Conservation (phyloP, 2,113 vertebrate genomes). For the Misgurnus anguillicaudatus region DNA sequence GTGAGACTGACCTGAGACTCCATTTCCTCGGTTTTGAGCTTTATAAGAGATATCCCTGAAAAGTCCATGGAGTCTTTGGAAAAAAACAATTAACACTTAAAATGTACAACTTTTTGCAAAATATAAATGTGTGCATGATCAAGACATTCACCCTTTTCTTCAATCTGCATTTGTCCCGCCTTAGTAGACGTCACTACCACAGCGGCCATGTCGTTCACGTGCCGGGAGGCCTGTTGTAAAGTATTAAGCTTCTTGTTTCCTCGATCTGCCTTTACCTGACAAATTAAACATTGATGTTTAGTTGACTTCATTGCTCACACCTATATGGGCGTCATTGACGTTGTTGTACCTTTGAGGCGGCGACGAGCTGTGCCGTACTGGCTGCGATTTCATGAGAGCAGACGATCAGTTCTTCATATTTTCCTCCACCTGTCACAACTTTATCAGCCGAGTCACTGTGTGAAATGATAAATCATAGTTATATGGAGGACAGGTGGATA, state of each 20-base stretch:
- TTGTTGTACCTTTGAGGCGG: constrained; percentile 88
- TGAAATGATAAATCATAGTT: constrained; percentile 23
- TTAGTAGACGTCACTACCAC: constrained; percentile 90
- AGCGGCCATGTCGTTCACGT: constrained; percentile 90
- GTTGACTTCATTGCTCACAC: background rate
- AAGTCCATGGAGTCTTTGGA: constrained; percentile 89
- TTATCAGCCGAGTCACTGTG: constrained; percentile 89
- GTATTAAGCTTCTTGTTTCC: constrained; percentile 84
- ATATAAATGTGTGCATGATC: background rate
- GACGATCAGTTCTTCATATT: constrained; percentile 94
- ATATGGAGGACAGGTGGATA: background rate
- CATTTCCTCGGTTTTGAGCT: constrained; percentile 97
- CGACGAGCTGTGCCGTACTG: constrained; percentile 94
- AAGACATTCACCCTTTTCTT: constrained; percentile 80
- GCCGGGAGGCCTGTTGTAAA: constrained; percentile 87
- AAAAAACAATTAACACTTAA: background rate
- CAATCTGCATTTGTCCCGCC: constrained; percentile 84
- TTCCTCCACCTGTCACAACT: constrained; percentile 85
- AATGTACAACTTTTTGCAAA: background rate
- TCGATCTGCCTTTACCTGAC: constrained; percentile 93
- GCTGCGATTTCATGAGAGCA: constrained; percentile 93
- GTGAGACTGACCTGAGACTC: constrained; percentile 84
- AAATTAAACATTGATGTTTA: background rate
- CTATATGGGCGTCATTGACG: background rate
- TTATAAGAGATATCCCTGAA: constrained; percentile 89